Conservation (phyloP, 2,797 vertebrate genomes). For the Hypotaenidia okinawae region DNA sequence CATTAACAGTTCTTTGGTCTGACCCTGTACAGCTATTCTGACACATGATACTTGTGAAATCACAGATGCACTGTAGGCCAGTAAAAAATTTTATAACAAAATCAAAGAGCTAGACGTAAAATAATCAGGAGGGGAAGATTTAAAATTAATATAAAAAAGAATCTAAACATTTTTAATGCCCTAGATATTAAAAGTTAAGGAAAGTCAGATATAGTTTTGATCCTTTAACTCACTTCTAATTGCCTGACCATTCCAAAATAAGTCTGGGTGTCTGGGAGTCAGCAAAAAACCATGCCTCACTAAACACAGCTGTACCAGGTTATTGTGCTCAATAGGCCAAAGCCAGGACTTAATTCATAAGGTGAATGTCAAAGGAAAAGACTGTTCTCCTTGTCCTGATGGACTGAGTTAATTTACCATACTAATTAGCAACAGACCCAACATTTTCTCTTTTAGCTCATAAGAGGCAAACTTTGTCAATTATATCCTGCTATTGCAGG, state of each 20-base stretch:
- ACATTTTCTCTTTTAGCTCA: neutral
- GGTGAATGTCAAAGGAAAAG: neutral
- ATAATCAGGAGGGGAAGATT: neutral
- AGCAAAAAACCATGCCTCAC: neutral
- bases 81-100: neutral
- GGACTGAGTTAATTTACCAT: neutral
- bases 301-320: rapidly evolving
- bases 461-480: neutral
- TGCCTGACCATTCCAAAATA: neutral
- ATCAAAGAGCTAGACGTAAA: neutral
- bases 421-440: neutral
- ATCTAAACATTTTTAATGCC: neutral
- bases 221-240: neutral
- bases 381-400: no score
- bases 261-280: neutral
- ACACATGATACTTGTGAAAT: neutral
- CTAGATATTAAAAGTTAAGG: neutral
- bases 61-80: neutral
- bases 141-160: neutral
- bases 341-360: neutral
- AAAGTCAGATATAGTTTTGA: neutral
- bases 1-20: neutral
- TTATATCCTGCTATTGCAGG: neutral
- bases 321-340: neutral
- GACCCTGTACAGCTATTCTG: neutral